Evolutionary conservation across 2,888 invertebrate genomes (phyloP).

Genomic region (Dasypogon diadema): DNA sequence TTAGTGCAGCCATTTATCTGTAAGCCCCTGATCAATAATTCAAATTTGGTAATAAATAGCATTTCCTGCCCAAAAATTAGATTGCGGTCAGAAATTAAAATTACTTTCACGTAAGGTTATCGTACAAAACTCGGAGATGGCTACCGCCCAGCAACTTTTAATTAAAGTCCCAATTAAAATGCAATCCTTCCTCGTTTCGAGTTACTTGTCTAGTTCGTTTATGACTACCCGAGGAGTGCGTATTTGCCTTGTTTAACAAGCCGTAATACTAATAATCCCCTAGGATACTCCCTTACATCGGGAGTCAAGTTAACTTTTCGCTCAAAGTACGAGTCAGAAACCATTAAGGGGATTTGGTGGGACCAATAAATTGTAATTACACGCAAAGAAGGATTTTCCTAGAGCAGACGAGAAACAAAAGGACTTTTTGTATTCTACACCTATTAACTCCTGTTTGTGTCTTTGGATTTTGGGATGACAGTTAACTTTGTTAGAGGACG

Average conservation of each 20-base stretch:
- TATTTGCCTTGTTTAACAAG: slow-evolving; percentile 50
- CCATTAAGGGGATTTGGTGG: slow-evolving; percentile 50
- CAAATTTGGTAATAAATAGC: slow-evolving; percentile 32
- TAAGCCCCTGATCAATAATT: slow-evolving; percentile 27
- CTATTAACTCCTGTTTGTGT: slow-evolving; percentile 46
- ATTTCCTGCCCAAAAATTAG: background rate
- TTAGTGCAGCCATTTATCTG: slow-evolving; percentile 26
- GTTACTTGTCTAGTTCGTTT: slow-evolving; percentile 42
- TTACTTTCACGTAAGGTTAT: slow-evolving; percentile 33
- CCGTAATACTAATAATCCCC: slow-evolving; percentile 49
- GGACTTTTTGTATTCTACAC: slow-evolving; percentile 45
- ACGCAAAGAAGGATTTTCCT: slow-evolving; percentile 46
- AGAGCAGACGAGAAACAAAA: slow-evolving; percentile 16
- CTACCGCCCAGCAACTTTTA: slow-evolving; percentile 26
- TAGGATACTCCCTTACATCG: slow-evolving; percentile 47
- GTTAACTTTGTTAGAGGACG: slow-evolving; percentile 29
- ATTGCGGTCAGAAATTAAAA: slow-evolving; percentile 21
- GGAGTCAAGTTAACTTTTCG: slow-evolving; percentile 49
- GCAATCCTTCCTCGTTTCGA: slow-evolving; percentile 46
- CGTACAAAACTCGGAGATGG: background rate
- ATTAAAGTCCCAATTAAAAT: slow-evolving; percentile 49
- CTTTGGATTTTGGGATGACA: slow-evolving; percentile 46
- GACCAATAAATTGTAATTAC: slow-evolving; percentile 50
- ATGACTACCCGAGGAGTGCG: slow-evolving; percentile 50
- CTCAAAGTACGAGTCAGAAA: slow-evolving; percentile 47